A percentile compares a stretch with the other conserved stretches of the same genome.
These are phyloP conservation scores for Eristalis tenax DNA, from an alignment of 2,888 invertebrate species.

Conservation along the genomic window DNA sequence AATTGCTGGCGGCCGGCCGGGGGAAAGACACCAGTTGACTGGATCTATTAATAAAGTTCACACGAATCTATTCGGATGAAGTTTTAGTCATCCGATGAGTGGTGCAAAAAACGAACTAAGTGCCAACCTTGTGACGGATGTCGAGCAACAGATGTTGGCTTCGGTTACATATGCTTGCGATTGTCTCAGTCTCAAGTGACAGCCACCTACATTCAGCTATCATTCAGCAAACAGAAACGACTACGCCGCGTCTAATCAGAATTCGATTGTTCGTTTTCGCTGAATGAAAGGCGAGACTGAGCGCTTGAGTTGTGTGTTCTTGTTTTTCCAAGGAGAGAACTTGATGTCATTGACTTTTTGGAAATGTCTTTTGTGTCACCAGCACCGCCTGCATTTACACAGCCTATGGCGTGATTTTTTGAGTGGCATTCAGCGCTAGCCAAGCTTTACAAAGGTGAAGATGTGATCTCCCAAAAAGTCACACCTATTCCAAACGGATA, in stretches of 20 bases:
- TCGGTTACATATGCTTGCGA: background rate
- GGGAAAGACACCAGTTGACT: conserved; percentile 14
- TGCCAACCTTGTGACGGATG: background rate
- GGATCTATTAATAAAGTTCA: conserved; percentile 35
- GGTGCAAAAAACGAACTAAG: background rate
- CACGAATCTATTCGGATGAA: background rate
- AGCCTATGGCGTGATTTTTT: no score
- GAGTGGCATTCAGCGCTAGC: no score
- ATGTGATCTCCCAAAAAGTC: no score
- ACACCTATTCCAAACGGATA: background rate
- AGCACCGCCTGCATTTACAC: no score
- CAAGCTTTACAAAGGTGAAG: no score
- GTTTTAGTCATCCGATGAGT: background rate
- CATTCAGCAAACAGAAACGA: background rate
- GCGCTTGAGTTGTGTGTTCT: background rate
- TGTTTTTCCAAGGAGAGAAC: background rate
- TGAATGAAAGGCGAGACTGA: no score
- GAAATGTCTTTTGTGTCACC: no score
- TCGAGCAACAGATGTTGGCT: background rate
- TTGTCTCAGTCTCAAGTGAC: background rate
- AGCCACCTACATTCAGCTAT: background rate
- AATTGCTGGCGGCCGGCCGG: conserved; percentile 3
- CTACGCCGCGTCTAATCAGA: background rate
- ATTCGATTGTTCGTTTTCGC: background rate
- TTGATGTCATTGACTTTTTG: background rate